Conservation (phyloP, 2,888 invertebrate genomes). For the Hermodice carunculata region DNA sequence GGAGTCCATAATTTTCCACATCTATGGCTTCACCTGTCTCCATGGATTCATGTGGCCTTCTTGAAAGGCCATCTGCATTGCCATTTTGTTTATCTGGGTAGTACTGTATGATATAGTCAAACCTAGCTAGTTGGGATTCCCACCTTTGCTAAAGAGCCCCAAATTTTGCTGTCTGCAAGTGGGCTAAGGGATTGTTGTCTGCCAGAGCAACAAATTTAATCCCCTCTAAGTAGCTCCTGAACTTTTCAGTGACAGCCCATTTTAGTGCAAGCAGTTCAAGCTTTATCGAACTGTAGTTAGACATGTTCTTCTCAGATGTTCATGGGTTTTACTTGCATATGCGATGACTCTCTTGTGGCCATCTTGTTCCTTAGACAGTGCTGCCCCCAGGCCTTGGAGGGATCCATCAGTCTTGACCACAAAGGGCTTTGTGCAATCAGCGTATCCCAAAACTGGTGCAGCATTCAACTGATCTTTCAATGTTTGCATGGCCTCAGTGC, state of each 20-base stretch:
- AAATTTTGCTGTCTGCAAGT: no score
- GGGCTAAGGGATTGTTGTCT: slow-evolving; percentile 39
- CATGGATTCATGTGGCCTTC: not conserved
- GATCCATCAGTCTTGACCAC: slow-evolving; percentile 39
- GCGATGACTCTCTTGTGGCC: slow-evolving; percentile 28
- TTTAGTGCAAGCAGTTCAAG: slow-evolving; percentile 36
- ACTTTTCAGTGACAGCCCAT: slow-evolving; percentile 37
- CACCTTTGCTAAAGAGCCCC: no score
- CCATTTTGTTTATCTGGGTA: no score
- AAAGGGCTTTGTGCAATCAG: slow-evolving; percentile 36
- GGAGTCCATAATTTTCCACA: no score
- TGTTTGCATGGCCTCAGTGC: no score
- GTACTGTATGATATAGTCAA: no score
- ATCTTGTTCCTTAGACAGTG: slow-evolving; percentile 37
- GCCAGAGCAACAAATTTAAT: slow-evolving; percentile 28
- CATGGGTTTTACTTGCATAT: slow-evolving; percentile 32
- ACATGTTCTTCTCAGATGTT: slow-evolving; percentile 35
- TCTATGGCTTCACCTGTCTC: not conserved
- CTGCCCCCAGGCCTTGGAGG: slow-evolving; percentile 28
- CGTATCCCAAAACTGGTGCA: slow-evolving; percentile 34
- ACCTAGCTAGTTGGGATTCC: no score
- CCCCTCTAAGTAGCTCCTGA: slow-evolving; percentile 31
- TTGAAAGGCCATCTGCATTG: no score
- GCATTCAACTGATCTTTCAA: no score
- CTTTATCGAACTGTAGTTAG: slow-evolving; percentile 35